Percentiles rank a stretch among this genome's conserved stretches.
Conservation (phyloP, 2,888 invertebrate species). For the Lasioglossum calceatum region DNA sequence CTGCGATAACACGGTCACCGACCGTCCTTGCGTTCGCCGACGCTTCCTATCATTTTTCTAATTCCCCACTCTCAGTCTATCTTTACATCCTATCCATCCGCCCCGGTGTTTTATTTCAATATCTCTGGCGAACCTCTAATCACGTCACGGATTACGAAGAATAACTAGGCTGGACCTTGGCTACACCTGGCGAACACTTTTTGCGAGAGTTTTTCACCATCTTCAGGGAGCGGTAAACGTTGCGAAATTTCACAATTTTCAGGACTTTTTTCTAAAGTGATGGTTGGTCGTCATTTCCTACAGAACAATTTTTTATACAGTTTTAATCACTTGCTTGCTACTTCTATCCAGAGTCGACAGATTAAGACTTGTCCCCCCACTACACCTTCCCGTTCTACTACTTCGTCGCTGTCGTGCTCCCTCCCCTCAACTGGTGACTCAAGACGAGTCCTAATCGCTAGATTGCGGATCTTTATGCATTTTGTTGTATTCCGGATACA, state of each 20-base stretch:
- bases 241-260: background rate
- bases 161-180: background rate
- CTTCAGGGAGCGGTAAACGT: background rate
- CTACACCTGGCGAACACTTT: background rate
- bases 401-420: too few relatives aligned
- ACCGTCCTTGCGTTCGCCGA: background rate
- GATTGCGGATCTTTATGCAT: too few relatives aligned
- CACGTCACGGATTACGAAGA: background rate
- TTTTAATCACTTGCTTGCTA: too few relatives aligned
- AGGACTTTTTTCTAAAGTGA: background rate
- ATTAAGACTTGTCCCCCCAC: too few relatives aligned
- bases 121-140: constrained; percentile 13
- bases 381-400: too few relatives aligned
- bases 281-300: background rate
- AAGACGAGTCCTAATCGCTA: too few relatives aligned
- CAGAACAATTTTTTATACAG: too few relatives aligned
- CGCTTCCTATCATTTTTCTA: background rate
- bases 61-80: background rate
- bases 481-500: too few relatives aligned
- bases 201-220: background rate
- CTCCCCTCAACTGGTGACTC: too few relatives aligned
- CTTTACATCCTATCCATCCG: constrained; percentile 10
- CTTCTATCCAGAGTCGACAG: too few relatives aligned
- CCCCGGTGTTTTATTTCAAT: background rate
- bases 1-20: constrained; percentile 19